These are phyloP conservation scores for Microcebus ravelobensis DNA, from an alignment of 2,113 vertebrate genomes.

Conservation along the genomic window DNA sequence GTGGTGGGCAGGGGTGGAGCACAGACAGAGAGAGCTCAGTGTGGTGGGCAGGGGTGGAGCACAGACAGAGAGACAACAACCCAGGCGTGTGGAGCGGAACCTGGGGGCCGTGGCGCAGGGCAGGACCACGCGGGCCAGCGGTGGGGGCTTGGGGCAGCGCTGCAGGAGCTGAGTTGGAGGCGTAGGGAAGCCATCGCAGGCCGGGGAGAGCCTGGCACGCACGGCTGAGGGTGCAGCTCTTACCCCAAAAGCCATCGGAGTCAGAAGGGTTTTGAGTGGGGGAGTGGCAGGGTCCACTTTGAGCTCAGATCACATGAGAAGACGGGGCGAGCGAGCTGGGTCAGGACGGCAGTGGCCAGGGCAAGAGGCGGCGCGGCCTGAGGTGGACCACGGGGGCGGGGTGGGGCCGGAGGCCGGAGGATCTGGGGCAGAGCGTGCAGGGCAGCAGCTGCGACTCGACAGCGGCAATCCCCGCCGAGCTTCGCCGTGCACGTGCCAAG, in stretches of 20 bases:
- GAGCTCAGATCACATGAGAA: not conserved
- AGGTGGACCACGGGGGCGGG: not conserved
- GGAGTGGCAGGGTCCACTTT: not conserved
- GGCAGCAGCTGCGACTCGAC: fast-evolving
- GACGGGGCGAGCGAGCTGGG: not conserved
- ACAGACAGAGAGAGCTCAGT: not conserved
- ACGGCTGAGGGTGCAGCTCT: not conserved
- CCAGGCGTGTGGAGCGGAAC: too few species aligned
- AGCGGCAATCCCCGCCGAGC: fast-evolving
- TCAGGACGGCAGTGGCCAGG: not conserved
- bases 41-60: not conserved
- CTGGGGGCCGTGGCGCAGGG: too few species aligned
- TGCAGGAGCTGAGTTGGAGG: not conserved
- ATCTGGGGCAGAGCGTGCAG: too few species aligned
- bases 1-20: not conserved
- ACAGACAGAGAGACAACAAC: not conserved
- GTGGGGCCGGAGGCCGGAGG: not conserved
- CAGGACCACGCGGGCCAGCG: too few species aligned
- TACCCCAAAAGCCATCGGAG: not conserved
- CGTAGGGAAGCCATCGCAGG: not conserved
- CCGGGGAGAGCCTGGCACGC: not conserved
- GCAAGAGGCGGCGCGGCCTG: not conserved
- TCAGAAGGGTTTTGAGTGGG: not conserved
- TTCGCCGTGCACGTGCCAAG: too few species aligned
- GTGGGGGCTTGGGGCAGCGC: too few species aligned